A percentile compares a stretch with the other conserved stretches of the same genome.
Evolutionary conservation across 2,888 invertebrate species (phyloP).

Genomic region (Apodemia hepburni): DNA sequence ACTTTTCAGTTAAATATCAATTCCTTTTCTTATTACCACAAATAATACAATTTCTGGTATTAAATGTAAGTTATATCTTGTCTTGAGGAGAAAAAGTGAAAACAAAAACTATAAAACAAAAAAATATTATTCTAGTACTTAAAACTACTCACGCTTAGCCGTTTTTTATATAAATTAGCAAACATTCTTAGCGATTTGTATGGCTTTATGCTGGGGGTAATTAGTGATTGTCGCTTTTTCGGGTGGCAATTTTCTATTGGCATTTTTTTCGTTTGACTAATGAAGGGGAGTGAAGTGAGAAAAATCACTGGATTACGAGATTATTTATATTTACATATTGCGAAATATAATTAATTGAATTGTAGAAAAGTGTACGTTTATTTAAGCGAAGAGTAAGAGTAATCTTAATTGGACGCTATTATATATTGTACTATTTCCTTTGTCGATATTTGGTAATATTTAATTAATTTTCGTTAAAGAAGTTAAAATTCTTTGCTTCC

Average conservation of each 20-base stretch:
- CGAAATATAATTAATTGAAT: no score
- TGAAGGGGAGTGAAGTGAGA: conserved; percentile 51
- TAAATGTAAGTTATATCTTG: no score
- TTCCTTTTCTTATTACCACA: no score
- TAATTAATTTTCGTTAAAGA: no score
- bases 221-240: conserved; percentile 65
- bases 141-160: conserved; percentile 19
- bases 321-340: conserved; percentile 25
- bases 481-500: no score
- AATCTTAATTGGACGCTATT: no score
- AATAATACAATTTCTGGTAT: no score
- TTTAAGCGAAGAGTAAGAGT: conserved; percentile 5
- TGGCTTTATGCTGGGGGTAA: conserved; percentile 64
- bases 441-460: no score
- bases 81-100: no score
- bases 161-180: conserved; percentile 67
- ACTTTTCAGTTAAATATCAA: no score
- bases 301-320: conserved; percentile 51
- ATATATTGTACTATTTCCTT: no score
- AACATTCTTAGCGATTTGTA: conserved; percentile 78
- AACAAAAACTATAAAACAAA: neutral
- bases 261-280: conserved; percentile 61
- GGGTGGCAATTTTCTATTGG: conserved; percentile 50
- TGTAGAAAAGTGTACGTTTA: conserved; percentile 12
- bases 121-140: neutral